Evolutionary conservation across 2,888 invertebrate species (phyloP), one percentile per base, ranked within the genome.

Genomic region (Pyrochroa serraticornis): DNA sequence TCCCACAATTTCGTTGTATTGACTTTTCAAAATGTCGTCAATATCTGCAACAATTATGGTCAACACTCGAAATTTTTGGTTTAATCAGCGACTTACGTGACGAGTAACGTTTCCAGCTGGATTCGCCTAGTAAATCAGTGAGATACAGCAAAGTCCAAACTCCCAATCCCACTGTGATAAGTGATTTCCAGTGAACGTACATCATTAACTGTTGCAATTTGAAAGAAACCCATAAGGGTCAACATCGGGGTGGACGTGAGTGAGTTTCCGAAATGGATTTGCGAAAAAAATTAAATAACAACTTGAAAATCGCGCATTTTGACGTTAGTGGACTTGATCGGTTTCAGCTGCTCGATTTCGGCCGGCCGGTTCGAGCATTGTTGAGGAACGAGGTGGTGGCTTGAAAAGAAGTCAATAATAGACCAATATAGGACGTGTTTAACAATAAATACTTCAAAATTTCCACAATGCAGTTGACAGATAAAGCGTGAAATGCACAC

Each of bases 381-480:
- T 37, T 48, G 14, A 7, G 10, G 34, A 31, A 33, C 37, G 39
- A 32, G 39, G 39, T 45, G 32, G 43, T 42, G 38, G 7, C 31
- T 46, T 55, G 48, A 55, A 55, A 42, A 49, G 43, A 41, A 55
- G 55, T 55, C 55, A 55, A 55, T 47, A 47, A 47, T 49, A 43
- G 55, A 41, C 55, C 55, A 49, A 55, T 48, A 55, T 49, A 41
- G 12, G 48, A 48, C 42, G 55, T 31, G 8, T 30, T 36, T 14
- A 43, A 49, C 48, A 55, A 55, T 55, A 55, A 55, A 48, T 48
- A 54, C 47, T 54, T 54, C 42, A 54, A 54, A 47, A 42, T 37
- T 54, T 41, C 1, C 9, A 54, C 54, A 54, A 54, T 22, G 35
- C 9, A 37, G 1, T 9, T n/a, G 47, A 37, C 38, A 39, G 31